phyloP scores from a whole-genome alignment of 2,888 invertebrate species.

The Luffia ferchaultella region DNA sequence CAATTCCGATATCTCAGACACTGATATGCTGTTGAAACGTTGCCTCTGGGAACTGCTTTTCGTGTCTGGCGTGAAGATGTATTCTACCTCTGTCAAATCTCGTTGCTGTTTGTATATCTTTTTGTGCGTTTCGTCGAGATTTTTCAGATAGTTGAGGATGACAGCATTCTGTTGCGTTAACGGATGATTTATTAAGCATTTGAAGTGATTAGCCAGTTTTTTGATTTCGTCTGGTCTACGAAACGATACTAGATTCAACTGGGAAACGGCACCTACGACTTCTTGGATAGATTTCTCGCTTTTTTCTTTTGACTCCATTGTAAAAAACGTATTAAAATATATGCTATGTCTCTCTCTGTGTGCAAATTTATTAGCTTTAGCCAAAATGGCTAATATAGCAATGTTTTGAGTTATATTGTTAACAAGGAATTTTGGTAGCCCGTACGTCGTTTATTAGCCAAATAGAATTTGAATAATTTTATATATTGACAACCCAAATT shows the following conservation, averaged over 20 bases:
- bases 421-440: not conserved
- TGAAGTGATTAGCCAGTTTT: conserved; percentile 42
- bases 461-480: conserved; percentile 20
- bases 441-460: conserved; percentile 15
- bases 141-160: conserved; percentile 33
- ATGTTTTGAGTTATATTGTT: too few species aligned
- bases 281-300: conserved; percentile 22
- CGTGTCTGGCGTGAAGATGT: conserved; percentile 55
- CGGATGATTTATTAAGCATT: conserved; percentile 39
- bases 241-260: conserved; percentile 44
- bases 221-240: conserved; percentile 47
- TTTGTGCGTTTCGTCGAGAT: conserved; percentile 38
- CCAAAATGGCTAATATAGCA: too few species aligned
- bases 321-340: not conserved
- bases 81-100: conserved; percentile 50
- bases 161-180: conserved; percentile 31
- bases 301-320: not conserved
- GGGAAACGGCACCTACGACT: conserved; percentile 28
- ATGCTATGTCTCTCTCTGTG: not conserved
- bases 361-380: conserved; percentile 1
- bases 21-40: conserved; percentile 52
- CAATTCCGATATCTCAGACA: conserved; percentile 52
- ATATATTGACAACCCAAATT: not conserved
- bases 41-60: conserved; percentile 50
- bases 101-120: conserved; percentile 39